Evolutionary conservation across 2,113 vertebrate genomes (phyloP), one percentile per base, ranked within the genome.

Genomic region (Cyphomyrus plagiostoma): DNA sequence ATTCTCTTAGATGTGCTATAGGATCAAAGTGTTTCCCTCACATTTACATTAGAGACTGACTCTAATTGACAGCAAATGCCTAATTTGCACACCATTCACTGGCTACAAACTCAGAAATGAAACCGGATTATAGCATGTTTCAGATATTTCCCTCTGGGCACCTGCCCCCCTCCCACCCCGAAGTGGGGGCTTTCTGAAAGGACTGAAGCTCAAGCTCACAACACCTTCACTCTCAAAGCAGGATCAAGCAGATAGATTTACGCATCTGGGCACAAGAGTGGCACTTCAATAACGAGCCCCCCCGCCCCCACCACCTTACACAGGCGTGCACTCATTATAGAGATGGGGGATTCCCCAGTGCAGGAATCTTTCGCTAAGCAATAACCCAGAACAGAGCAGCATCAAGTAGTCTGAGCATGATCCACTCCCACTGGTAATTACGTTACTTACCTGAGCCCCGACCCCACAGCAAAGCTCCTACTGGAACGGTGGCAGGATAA

Each of bases 241-340:
- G 48, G 88, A 80, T 89, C 66, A 42, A 52, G 46, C 19, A 35
- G 46, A 89, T 80, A 89, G 23, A 89, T 52, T 53, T 80, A 42
- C 30, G 45, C 49, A 15, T 53, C 23, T 52, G 15, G 15, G 7
- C 70, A 8, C 46, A 13, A 19, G 62, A 88, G 30, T 4, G 0
- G 56, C 23, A 70, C 7, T 70, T 58, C n/a, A 48, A 58, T 45
- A 30, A 88, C 66, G 62, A 74, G 58, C 49, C 39, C n/a, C 1
- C n/a, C 15, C 23, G 10, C 48, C 10, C 49, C 48, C 48, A 49
- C 10, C 19, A 21, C 26, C 62, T 70, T 30, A n/a, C 62, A 30
- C 9, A 30, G n/a, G 23, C 62, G 0, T 0, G 56, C 56, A n/a
- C 23, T 62, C 23, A 62, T 62, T 62, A n/a, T 21, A 62, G 23